Evolutionary conservation across 2,888 invertebrate genomes (phyloP).

Genomic region (Lepidocyrtoides sp.): DNA sequence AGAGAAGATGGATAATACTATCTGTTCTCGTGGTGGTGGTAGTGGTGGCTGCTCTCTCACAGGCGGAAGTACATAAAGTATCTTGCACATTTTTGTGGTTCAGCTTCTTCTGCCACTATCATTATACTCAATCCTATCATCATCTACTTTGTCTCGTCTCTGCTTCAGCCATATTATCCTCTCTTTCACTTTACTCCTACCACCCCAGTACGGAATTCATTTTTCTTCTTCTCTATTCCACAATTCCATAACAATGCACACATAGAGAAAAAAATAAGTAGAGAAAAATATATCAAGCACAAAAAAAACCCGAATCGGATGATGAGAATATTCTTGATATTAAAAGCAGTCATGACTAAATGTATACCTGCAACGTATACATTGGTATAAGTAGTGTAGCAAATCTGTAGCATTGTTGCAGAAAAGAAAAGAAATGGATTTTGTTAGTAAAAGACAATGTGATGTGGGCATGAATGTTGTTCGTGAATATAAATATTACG

Average conservation of each 20-base stretch:
- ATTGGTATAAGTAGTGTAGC: no score
- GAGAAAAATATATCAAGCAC: slow-evolving; percentile 7
- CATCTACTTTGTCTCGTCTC: neutral
- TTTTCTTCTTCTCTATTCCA: slow-evolving; percentile 32
- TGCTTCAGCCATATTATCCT: no score
- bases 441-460: neutral
- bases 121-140: slow-evolving; percentile 3
- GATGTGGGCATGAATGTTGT: neutral
- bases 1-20: slow-evolving; percentile 43
- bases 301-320: slow-evolving; percentile 19
- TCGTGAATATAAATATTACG: neutral
- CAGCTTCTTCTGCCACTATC: neutral
- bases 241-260: slow-evolving; percentile 39
- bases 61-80: slow-evolving; percentile 66
- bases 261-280: neutral
- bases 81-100: slow-evolving; percentile 54
- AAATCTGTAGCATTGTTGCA: no score
- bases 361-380: no score
- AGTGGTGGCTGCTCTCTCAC: neutral
- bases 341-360: neutral
- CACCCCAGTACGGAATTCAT: neutral
- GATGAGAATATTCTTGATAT: neutral
- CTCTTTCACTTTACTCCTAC: neutral
- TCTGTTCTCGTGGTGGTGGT: slow-evolving; percentile 31
- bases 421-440: no score